Conservation (phyloP, 2,113 vertebrate species). For the Oreochromis spilurus region DNA sequence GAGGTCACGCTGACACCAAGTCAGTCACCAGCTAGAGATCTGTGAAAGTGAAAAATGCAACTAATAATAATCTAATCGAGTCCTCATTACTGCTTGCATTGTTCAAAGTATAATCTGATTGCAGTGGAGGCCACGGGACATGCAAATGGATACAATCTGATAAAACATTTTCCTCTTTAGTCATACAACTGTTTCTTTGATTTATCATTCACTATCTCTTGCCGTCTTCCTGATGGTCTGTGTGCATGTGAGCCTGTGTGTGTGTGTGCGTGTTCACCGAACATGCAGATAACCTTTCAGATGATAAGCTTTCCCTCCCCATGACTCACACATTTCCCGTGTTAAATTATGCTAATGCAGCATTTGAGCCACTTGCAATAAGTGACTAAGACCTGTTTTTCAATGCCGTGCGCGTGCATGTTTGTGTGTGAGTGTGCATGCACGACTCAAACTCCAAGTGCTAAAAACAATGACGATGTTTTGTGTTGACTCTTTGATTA, state of each 20-base stretch:
- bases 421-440: neutral
- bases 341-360: constrained; percentile 62
- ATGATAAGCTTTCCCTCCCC: constrained; percentile 39
- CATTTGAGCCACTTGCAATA: constrained; percentile 43
- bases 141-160: neutral
- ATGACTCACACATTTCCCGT: constrained; percentile 34
- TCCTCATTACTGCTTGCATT: neutral
- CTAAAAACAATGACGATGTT: neutral
- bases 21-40: neutral
- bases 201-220: constrained; percentile 5
- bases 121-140: neutral
- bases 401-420: neutral
- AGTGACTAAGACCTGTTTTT: neutral
- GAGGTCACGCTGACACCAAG: constrained; percentile 6
- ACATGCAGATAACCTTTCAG: constrained; percentile 54
- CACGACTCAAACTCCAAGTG: neutral
- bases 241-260: neutral
- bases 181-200: neutral
- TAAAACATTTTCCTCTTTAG: neutral
- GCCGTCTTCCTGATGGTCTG: neutral
- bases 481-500: neutral
- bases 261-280: neutral
- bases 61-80: neutral
- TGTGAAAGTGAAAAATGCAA: neutral
- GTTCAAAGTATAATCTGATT: constrained; percentile 12